Evolutionary conservation across 2,888 invertebrate genomes (phyloP), one percentile per base, ranked within the genome.

Genomic region (Argyresthia albistria): DNA sequence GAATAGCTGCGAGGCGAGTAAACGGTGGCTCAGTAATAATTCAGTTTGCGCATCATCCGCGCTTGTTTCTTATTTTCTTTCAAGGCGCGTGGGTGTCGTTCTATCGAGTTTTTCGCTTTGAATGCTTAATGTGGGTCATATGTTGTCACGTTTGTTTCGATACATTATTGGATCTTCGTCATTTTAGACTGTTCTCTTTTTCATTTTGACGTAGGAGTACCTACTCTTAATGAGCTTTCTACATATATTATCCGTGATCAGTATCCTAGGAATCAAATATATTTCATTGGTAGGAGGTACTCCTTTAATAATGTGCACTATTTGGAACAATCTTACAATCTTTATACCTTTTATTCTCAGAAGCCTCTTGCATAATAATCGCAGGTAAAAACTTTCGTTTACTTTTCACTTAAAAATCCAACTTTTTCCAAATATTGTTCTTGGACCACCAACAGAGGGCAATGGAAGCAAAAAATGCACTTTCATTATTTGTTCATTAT

Each of bases 21-120:
- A 77, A 75, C 72, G 72, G 64, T 58, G 65, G 72, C 69, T 68
- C 70, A 64, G 68, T 73, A 73, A 78, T 83, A 75, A 80, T 80
- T 82, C 76, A 79, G 76, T 74, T 79, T 76, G 70, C 71, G 67
- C 69, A 70, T 70, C 66, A 60, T 60, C 57, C 57, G 53, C 46
- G 55, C 56, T 57, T 55, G 25, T 42, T 47, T 53, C 35, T 48
- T 47, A 48, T 45, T 51, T 51, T 45, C 36, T 43, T 43, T 51
- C 25, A 8, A 42, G 12, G 48, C 46, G 52, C 35, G 48, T 51
- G 51, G 48, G 52, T 35, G 51, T 46, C 46, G 51, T 49, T 16
- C 37, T 43, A 54, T 51, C 37, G 37, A 53, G 36, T 50, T 50
- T 43, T 50, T 50, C 42, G 11, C 42, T 42, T 42, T 50, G 42